A percentile compares a stretch with the other conserved stretches of the same genome.
These are phyloP conservation scores for Clarias pachynema DNA, from an alignment of 2,797 vertebrate genomes.

Conservation along the genomic window DNA sequence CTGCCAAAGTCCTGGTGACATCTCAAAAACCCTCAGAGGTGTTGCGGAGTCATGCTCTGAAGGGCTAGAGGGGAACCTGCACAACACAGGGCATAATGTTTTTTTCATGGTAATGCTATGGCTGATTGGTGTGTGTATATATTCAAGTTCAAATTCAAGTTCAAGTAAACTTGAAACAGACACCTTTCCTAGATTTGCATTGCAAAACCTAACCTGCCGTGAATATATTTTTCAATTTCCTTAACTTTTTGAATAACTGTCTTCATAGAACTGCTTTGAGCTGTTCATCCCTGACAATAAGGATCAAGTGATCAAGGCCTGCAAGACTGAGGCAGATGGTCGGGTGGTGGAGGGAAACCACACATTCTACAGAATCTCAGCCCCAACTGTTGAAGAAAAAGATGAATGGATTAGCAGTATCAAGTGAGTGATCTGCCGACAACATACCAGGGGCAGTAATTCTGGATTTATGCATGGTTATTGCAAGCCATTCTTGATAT, in stretches of 20 bases:
- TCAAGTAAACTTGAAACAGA: too few species aligned
- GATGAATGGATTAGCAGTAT: slow-evolving; percentile 98
- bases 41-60: too few species aligned
- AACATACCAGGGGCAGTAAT: not conserved
- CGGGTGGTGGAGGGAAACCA: slow-evolving; percentile 97
- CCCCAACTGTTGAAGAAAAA: slow-evolving; percentile 91
- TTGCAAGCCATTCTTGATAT: not conserved
- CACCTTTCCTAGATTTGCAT: not conserved
- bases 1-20: too few species aligned
- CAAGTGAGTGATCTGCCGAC: slow-evolving; percentile 76
- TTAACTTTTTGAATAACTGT: slow-evolving; percentile 18
- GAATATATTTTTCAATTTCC: not conserved
- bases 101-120: too few species aligned
- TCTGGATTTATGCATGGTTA: not conserved
- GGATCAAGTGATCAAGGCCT: slow-evolving; percentile 98
- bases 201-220: not conserved
- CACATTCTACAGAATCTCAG: slow-evolving; percentile 94
- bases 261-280: slow-evolving; percentile 93
- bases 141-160: too few species aligned
- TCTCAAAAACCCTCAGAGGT: too few species aligned
- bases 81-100: too few species aligned
- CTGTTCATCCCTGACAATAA: slow-evolving; percentile 96
- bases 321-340: slow-evolving; percentile 95
- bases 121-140: not conserved
- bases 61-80: too few species aligned